phyloP scores from a whole-genome alignment of 2,888 invertebrate species.

The Nematopogon swammerdamellus region DNA sequence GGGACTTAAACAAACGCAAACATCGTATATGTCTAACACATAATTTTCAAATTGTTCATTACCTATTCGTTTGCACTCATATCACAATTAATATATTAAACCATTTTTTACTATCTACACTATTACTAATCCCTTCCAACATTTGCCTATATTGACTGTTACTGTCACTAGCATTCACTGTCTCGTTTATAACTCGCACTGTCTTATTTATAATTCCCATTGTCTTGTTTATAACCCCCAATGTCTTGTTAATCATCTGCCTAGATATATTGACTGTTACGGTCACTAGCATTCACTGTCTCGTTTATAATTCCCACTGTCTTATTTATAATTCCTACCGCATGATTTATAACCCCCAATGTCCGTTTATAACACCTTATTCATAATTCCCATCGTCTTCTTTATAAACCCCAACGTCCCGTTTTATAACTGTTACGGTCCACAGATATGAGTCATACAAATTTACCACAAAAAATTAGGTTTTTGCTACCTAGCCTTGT shows the following conservation, averaged over 20 bases:
- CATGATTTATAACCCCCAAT: not conserved
- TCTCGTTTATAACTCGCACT: not conserved
- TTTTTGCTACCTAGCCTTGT: too few relatives aligned
- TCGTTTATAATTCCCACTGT: slow-evolving; percentile 1
- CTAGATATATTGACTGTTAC: slow-evolving; percentile 8
- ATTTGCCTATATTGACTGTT: slow-evolving; percentile 18
- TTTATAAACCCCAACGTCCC: too few relatives aligned
- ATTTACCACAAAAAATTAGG: too few relatives aligned
- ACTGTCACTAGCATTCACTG: slow-evolving; percentile 2
- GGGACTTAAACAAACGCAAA: too few relatives aligned
- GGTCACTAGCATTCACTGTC: slow-evolving; percentile 2
- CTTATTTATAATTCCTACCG: not conserved
- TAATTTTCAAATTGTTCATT: slow-evolving; percentile 14
- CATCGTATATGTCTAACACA: slow-evolving; percentile 12
- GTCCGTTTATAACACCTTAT: slow-evolving; percentile 10
- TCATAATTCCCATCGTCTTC: too few relatives aligned
- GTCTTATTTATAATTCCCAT: not conserved
- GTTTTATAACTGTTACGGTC: too few relatives aligned
- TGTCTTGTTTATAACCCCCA: not conserved
- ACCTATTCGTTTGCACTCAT: slow-evolving; percentile 24
- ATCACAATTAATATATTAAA: slow-evolving; percentile 43
- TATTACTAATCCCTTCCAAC: slow-evolving; percentile 34
- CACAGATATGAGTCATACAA: too few relatives aligned
- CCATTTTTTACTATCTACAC: slow-evolving; percentile 39
- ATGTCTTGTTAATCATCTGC: slow-evolving; percentile 26